These are phyloP conservation scores for Temnothorax curvispinosus DNA, from an alignment of 1,140 invertebrate genomes.

Conservation along the genomic window DNA sequence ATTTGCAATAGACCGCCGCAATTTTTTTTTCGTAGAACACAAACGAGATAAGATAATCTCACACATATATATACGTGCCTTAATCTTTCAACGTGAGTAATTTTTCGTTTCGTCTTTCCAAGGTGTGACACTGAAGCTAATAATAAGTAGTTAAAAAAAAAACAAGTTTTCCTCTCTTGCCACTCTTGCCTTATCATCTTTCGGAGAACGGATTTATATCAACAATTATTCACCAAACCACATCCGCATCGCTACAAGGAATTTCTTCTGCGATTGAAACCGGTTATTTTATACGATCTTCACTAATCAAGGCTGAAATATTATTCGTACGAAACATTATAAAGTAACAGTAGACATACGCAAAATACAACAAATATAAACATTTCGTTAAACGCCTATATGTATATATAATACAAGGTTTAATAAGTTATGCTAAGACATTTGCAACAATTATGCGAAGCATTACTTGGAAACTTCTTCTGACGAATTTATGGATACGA, in stretches of 20 bases:
- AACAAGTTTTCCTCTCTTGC: neutral
- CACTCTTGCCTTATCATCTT: neutral
- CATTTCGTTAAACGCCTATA: neutral
- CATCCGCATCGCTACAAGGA: neutral
- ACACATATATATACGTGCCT: neutral
- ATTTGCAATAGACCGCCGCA: neutral
- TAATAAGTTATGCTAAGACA: neutral
- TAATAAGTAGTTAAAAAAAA: slow-evolving; percentile 6
- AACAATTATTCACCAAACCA: neutral
- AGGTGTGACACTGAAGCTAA: neutral
- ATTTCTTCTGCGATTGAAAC: neutral
- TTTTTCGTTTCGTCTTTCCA: neutral
- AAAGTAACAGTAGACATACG: neutral
- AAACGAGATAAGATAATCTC: no score
- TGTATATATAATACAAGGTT: neutral
- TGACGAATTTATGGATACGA: neutral
- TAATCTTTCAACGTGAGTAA: neutral
- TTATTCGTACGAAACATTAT: neutral
- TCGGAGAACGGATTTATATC: neutral
- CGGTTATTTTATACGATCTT: neutral
- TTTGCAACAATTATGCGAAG: neutral
- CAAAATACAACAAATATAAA: neutral
- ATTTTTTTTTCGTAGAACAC: no score
- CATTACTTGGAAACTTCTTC: neutral
- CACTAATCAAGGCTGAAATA: neutral